A percentile compares a stretch with the other conserved stretches of the same genome.
Conservation (phyloP, 2,797 vertebrate genomes). For the Enteromius afrohamiltoni region DNA sequence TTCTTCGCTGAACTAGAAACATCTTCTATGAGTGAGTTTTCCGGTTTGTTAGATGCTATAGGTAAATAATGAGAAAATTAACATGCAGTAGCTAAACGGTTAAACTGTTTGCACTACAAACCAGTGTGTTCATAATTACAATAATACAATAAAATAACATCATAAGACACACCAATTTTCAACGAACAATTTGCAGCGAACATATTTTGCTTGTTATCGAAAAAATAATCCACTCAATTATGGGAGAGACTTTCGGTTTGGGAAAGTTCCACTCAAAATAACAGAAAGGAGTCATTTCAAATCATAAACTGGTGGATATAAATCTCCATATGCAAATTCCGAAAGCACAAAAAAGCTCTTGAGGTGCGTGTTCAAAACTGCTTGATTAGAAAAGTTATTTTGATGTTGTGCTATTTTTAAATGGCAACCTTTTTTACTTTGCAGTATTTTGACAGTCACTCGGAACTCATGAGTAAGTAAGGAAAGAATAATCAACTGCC, state of each 20-base stretch:
- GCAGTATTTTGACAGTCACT: background rate
- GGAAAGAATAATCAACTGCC: background rate
- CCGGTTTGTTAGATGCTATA: too few relatives aligned
- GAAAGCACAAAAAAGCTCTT: background rate
- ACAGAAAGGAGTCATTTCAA: background rate
- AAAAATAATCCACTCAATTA: background rate
- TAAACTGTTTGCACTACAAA: too few relatives aligned
- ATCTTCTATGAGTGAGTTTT: too few relatives aligned
- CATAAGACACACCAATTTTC: too few relatives aligned
- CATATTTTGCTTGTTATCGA: too few relatives aligned
- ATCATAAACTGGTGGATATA: background rate
- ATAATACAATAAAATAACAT: too few relatives aligned
- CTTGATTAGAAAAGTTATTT: background rate
- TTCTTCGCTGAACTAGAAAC: too few relatives aligned
- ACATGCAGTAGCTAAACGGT: too few relatives aligned
- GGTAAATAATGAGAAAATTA: too few relatives aligned
- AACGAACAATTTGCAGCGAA: too few relatives aligned
- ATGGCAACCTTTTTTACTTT: background rate
- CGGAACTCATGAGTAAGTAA: background rate
- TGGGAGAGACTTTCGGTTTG: background rate
- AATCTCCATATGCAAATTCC: background rate
- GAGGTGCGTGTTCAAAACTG: background rate
- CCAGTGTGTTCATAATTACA: background rate
- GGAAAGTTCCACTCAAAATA: background rate
- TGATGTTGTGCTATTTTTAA: background rate